Evolutionary conservation across 2,888 invertebrate species (phyloP), one percentile per base, ranked within the genome.

Genomic region (Ochlodes sylvanus): DNA sequence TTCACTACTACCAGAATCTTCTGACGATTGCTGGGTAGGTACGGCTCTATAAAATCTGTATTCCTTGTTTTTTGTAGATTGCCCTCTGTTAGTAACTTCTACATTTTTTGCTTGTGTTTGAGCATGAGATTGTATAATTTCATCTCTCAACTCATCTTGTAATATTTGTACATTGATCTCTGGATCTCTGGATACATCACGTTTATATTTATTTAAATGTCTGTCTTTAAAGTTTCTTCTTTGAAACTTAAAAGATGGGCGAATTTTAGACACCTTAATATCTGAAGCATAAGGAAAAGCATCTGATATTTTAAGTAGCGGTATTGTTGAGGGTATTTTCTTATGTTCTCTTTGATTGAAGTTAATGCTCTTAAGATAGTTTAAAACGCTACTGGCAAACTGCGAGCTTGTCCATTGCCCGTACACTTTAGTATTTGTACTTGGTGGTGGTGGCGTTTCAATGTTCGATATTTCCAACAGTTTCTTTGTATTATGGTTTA

Each of bases 401-500:
- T 86, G 88, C 1, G 89, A 85, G 74, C 85, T 85, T 7, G 87
- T 86, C 90, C 90, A 90, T 71, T 90, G 89, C 2, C 89, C 89
- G 67, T 87, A 90, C 10, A 87, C 84, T 72, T 85, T 86, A 10
- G 75, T 73, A 70, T 85, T 80, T 63, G 77, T 78, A 32, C 78
- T 73, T 7, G 76, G 56, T 0, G 86, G 83, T 17, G 90, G 90
- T 52, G 90, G 88, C 9, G 78, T 82, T 79, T 87, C 87, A 7
- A 82, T 65, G 34, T 88, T 86, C 9, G 81, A 76, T 70, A 88
- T 67, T 38, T 63, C 64, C 10, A 50, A 10, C 0, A 54, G n/a
- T 9, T 56, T 63, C 2, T 68, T 42, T 56, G 55, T 27, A 44
- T 54, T 70, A 47, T 65, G 56, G 32, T 60, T 69, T 17, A 15